phyloP scores from a whole-genome alignment of 1,140 invertebrate species.

The Drosophila bocki region DNA sequence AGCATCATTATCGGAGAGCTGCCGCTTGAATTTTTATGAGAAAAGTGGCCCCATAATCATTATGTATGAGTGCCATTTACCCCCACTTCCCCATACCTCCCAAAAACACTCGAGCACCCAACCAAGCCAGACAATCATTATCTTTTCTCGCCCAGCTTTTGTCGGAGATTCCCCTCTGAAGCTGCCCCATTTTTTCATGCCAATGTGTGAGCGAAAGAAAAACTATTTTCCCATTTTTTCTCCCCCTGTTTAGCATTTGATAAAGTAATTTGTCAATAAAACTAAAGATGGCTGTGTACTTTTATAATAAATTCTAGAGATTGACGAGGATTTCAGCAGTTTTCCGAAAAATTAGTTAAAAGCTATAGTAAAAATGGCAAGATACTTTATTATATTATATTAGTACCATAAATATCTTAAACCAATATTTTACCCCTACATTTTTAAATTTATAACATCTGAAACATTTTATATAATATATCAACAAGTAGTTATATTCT shows the following conservation, averaged over 20 bases:
- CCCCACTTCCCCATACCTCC: constrained; percentile 15
- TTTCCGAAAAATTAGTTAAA: background rate
- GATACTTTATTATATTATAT: too few species aligned
- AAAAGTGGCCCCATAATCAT: constrained; percentile 79
- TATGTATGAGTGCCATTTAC: constrained; percentile 74
- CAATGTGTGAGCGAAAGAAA: constrained; percentile 19
- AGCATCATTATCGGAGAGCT: constrained; percentile 58
- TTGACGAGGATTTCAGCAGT: background rate
- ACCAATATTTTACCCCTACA: background rate
- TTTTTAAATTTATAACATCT: background rate
- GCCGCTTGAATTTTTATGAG: constrained; percentile 80
- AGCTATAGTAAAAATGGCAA: background rate
- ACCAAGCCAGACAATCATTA: constrained; percentile 64
- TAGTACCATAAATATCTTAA: too few species aligned
- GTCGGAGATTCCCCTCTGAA: background rate
- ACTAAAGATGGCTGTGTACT: constrained; percentile 29
- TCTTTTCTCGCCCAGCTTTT: constrained; percentile 54
- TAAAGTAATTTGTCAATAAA: constrained; percentile 71
- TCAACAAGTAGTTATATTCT: background rate
- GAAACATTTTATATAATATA: background rate
- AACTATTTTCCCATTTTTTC: constrained; percentile 55
- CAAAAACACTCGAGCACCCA: constrained; percentile 24
- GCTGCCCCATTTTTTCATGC: background rate
- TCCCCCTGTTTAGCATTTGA: constrained; percentile 38
- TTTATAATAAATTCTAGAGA: constrained; percentile 1